These are phyloP conservation scores for Aptenodytes patagonicus DNA, from an alignment of 2,113 vertebrate genomes.

Conservation along the genomic window DNA sequence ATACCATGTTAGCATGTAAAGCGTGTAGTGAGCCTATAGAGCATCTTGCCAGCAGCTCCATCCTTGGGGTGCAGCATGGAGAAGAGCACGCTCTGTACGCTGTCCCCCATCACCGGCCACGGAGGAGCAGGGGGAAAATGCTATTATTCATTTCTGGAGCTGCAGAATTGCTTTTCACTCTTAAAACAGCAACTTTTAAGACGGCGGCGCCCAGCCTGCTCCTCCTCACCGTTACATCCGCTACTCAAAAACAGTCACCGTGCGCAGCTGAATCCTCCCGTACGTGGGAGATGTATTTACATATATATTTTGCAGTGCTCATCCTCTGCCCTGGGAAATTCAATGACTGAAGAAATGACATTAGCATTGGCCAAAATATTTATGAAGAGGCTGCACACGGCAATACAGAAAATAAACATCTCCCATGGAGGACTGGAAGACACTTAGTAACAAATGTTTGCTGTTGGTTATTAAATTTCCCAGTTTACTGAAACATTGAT, in stretches of 20 bases:
- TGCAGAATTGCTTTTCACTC: background rate
- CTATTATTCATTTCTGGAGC: background rate
- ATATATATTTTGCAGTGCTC: background rate
- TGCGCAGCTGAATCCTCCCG: rapidly evolving
- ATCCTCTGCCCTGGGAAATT: background rate
- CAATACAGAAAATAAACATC: background rate
- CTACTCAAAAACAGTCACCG: background rate
- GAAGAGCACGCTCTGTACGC: background rate
- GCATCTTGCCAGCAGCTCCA: background rate
- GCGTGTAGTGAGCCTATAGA: rapidly evolving
- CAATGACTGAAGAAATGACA: background rate
- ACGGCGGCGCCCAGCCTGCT: rapidly evolving
- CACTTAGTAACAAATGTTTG: background rate
- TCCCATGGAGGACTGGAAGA: background rate
- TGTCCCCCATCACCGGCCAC: rapidly evolving
- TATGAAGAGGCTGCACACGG: background rate
- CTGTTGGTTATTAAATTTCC: background rate
- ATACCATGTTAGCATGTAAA: background rate
- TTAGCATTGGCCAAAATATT: background rate
- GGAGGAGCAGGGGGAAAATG: background rate
- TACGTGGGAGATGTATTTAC: background rate
- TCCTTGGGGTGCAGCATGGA: background rate
- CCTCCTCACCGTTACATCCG: background rate
- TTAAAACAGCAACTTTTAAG: background rate
- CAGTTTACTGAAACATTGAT: background rate